Conservation (phyloP, 2,888 invertebrate genomes). For the Siphlonurus alternatus region DNA sequence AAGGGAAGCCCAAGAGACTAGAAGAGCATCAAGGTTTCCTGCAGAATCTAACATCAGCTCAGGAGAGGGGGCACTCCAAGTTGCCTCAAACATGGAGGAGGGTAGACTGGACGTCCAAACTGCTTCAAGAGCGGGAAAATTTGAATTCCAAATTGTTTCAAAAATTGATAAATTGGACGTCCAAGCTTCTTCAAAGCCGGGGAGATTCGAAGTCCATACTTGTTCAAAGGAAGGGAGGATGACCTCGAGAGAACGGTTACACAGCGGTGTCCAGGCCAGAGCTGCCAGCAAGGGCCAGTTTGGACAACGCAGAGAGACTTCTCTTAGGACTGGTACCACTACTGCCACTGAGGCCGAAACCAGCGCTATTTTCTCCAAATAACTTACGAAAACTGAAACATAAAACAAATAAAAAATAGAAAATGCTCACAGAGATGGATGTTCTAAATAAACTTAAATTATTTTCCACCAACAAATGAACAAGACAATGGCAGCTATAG, state of each 20-base stretch:
- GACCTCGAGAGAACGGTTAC: conserved; percentile 6
- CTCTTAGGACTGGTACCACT: conserved; percentile 57
- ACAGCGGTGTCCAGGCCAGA: conserved; percentile 12
- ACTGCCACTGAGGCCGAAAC: conserved; percentile 30
- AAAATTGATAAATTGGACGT: no score
- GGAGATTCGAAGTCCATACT: no score
- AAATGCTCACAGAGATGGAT: no score
- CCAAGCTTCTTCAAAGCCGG: no score
- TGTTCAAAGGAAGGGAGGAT: no score
- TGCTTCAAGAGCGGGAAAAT: no score
- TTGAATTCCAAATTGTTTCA: no score
- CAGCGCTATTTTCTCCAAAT: conserved; percentile 60
- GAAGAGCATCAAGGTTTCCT: not conserved
- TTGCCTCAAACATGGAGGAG: no score
- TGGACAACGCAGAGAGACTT: conserved; percentile 60
- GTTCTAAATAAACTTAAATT: no score
- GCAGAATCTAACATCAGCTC: not conserved
- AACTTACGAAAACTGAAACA: conserved; percentile 68
- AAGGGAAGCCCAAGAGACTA: not conserved
- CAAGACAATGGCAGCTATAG: no score
- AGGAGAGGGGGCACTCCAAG: not conserved
- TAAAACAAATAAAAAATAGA: not conserved
- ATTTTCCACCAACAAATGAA: no score
- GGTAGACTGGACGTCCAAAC: no score
- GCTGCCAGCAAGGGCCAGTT: conserved; percentile 41